These are phyloP conservation scores for Mamestra configurata DNA, from an alignment of 1,140 invertebrate species.

Conservation along the genomic window DNA sequence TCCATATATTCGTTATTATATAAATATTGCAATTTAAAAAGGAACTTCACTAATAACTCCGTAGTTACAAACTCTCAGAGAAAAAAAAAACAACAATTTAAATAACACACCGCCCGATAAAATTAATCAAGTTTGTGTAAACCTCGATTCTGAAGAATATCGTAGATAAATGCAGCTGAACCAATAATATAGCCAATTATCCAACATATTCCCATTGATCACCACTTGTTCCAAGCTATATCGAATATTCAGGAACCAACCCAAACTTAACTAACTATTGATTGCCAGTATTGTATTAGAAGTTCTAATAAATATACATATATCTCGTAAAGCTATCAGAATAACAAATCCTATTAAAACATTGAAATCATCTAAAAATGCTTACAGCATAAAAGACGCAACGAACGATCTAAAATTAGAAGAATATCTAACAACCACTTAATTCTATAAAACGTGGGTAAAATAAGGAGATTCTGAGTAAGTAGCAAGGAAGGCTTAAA, in stretches of 20 bases:
- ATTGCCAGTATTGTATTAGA: constrained; percentile 21
- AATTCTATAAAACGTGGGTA: constrained; percentile 8
- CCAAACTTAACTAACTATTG: background rate
- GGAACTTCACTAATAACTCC: too few species aligned
- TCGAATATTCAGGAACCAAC: background rate
- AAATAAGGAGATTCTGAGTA: constrained; percentile 17
- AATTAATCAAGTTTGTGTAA: background rate
- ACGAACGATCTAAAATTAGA: constrained; percentile 47
- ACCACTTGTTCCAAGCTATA: background rate
- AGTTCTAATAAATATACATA: background rate
- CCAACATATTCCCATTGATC: background rate
- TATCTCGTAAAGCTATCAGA: background rate
- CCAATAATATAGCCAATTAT: background rate
- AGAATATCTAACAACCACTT: constrained; percentile 50
- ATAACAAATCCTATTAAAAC: constrained; percentile 3
- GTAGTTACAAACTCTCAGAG: background rate
- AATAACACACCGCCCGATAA: background rate
- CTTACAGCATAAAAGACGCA: constrained; percentile 24
- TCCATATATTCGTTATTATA: too few species aligned
- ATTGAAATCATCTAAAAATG: constrained; percentile 17
- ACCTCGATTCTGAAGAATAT: background rate
- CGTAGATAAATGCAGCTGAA: background rate
- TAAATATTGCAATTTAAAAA: too few species aligned
- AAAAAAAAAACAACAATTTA: background rate
- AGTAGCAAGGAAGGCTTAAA: constrained; percentile 35